A percentile compares a stretch with the other conserved stretches of the same genome.
Conservation (phyloP, 1,140 invertebrate species). For the Drosophila triauraria region DNA sequence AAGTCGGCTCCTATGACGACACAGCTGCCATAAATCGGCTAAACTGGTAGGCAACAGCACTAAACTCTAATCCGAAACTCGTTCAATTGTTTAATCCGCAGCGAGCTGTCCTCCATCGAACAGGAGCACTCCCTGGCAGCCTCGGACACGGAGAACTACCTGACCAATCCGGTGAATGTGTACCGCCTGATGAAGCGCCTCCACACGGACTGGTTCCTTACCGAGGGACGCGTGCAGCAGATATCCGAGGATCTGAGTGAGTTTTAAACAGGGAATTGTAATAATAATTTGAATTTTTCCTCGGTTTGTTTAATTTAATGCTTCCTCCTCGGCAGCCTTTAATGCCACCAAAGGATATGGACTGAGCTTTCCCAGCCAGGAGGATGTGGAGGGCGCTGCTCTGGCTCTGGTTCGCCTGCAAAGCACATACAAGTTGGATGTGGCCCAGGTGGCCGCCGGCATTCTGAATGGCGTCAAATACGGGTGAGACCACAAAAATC, state of each 20-base stretch:
- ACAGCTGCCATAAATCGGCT: slow-evolving; percentile 40
- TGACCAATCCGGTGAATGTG: slow-evolving; percentile 98
- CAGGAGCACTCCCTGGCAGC: slow-evolving; percentile 91
- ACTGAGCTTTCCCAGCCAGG: slow-evolving; percentile 93
- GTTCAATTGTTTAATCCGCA: slow-evolving; percentile 69
- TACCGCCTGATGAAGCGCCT: slow-evolving; percentile 97
- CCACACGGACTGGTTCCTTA: slow-evolving; percentile 94
- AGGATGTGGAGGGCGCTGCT: slow-evolving; percentile 97
- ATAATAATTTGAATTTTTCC: neutral
- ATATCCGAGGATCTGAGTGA: slow-evolving; percentile 46
- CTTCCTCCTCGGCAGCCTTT: slow-evolving; percentile 33
- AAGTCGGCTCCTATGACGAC: slow-evolving; percentile 55
- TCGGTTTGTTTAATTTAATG: neutral
- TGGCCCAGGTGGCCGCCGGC: slow-evolving; percentile 94
- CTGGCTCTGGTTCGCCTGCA: slow-evolving; percentile 96
- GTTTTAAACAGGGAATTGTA: neutral
- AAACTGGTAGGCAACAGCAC: slow-evolving; percentile 64
- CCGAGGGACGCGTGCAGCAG: slow-evolving; percentile 80
- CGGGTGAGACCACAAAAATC: slow-evolving; percentile 87
- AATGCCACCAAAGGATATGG: slow-evolving; percentile 87
- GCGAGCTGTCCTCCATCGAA: slow-evolving; percentile 89
- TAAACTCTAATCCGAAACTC: slow-evolving; percentile 47
- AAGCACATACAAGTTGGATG: slow-evolving; percentile 98
- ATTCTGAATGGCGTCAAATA: slow-evolving; percentile 94
- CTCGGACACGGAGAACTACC: slow-evolving; percentile 91